Conservation (phyloP, 1,140 invertebrate species). For the Lucilia cuprina region DNA sequence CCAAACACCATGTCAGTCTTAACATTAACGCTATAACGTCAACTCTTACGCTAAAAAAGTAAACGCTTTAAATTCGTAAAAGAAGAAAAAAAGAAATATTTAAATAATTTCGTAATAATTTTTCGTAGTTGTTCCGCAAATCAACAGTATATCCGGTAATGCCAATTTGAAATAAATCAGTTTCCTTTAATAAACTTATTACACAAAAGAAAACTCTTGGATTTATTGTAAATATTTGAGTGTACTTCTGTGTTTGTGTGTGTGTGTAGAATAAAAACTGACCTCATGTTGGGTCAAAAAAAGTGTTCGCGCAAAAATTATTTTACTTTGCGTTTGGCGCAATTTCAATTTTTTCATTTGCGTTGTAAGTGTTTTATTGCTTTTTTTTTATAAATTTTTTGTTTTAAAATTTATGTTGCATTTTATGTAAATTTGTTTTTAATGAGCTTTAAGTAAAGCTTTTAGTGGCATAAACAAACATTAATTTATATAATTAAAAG, state of each 20-base stretch:
- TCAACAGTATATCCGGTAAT: background rate
- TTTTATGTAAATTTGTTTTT: too few relatives aligned
- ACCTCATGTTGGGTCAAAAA: constrained; percentile 52
- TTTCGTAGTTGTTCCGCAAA: background rate
- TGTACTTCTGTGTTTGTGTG: too few relatives aligned
- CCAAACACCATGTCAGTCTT: constrained; percentile 25
- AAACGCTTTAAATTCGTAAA: background rate
- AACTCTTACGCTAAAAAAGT: background rate
- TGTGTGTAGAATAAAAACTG: background rate
- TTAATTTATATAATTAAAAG: too few relatives aligned
- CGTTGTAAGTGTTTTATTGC: constrained; percentile 42
- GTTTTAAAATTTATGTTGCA: too few relatives aligned
- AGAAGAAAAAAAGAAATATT: background rate
- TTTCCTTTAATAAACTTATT: background rate
- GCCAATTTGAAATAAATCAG: background rate
- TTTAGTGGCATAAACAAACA: too few relatives aligned
- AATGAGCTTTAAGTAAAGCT: too few relatives aligned
- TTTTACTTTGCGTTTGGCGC: constrained; percentile 55
- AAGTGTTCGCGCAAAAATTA: constrained; percentile 56
- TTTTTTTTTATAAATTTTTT: too few relatives aligned
- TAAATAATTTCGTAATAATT: background rate
- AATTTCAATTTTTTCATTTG: constrained; percentile 59
- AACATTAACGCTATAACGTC: constrained; percentile 10
- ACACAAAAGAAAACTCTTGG: background rate
- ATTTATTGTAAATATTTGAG: background rate